Percentiles rank a stretch among this genome's conserved stretches.
These are phyloP conservation scores for Lota lota DNA, from an alignment of 2,113 vertebrate species.

Conservation along the genomic window DNA sequence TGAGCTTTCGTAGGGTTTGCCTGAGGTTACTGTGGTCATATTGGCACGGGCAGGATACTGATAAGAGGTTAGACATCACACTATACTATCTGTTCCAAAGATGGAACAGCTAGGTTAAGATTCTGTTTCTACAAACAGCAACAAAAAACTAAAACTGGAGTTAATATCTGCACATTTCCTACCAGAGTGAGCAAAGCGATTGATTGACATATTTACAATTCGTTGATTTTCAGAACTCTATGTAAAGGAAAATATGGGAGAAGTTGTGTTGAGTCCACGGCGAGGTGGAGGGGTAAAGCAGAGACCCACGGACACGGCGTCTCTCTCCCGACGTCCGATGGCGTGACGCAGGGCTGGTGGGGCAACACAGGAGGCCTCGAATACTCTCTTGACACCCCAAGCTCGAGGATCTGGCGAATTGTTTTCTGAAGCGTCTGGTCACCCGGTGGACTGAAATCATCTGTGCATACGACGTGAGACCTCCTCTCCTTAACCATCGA, in stretches of 20 bases:
- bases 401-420: too few species aligned
- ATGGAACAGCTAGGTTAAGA: not conserved
- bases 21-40: slow-evolving; percentile 32
- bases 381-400: too few species aligned
- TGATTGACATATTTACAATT: slow-evolving; percentile 28
- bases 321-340: too few species aligned
- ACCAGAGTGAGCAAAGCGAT: too few species aligned
- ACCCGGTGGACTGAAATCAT: too few species aligned
- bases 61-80: not conserved
- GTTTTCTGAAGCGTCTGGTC: too few species aligned
- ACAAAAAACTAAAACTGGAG: slow-evolving; percentile 3
- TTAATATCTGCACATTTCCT: too few species aligned
- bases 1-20: too few species aligned
- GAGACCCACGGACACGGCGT: too few species aligned
- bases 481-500: not conserved
- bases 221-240: not conserved
- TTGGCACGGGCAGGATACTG: not conserved
- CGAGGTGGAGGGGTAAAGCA: too few species aligned
- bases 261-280: not conserved
- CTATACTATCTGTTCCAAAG: not conserved
- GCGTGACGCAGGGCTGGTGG: too few species aligned
- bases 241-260: not conserved
- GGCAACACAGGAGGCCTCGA: too few species aligned
- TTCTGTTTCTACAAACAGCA: slow-evolving; percentile 9
- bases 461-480: not conserved